Conservation (phyloP, 2,113 vertebrate genomes). For the Myocastor coypus region DNA sequence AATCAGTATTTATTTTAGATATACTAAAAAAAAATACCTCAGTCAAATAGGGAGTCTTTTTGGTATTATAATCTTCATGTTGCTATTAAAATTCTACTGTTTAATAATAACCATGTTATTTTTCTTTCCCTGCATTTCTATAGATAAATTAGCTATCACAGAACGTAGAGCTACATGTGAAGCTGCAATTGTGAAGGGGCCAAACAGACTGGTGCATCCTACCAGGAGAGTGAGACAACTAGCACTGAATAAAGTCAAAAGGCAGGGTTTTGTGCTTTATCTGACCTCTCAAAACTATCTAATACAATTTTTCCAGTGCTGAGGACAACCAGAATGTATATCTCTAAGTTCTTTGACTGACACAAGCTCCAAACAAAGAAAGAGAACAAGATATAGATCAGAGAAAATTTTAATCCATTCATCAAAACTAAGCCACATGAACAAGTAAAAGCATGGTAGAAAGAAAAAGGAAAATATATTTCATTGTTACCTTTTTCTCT, state of each 20-base stretch:
- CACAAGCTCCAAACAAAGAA: constrained; percentile 69
- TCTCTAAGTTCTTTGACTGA: constrained; percentile 74
- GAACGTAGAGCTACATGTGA: constrained; percentile 54
- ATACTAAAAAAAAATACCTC: constrained; percentile 51
- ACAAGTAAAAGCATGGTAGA: constrained; percentile 67
- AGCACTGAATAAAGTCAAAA: constrained; percentile 68
- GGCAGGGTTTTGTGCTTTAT: constrained; percentile 62
- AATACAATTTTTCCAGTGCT: constrained; percentile 59
- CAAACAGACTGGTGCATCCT: constrained; percentile 37
- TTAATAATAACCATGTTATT: constrained; percentile 69
- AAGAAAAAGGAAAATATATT: constrained; percentile 64
- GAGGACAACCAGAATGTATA: constrained; percentile 68
- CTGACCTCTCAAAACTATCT: constrained; percentile 68
- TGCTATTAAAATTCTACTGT: constrained; percentile 49
- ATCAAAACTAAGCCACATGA: constrained; percentile 76
- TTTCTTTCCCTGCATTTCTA: constrained; percentile 65
- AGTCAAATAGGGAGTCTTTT: constrained; percentile 48
- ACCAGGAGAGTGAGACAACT: constrained; percentile 51
- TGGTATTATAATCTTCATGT: constrained; percentile 51
- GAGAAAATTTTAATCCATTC: constrained; percentile 74
- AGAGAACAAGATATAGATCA: constrained; percentile 68
- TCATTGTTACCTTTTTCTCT: constrained; percentile 58
- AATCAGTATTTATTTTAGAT: constrained; percentile 64
- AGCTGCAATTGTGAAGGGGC: constrained; percentile 30
- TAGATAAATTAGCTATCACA: constrained; percentile 61